Evolutionary conservation across 2,797 vertebrate species (phyloP).

Genomic region (Tokudaia muenninki): DNA sequence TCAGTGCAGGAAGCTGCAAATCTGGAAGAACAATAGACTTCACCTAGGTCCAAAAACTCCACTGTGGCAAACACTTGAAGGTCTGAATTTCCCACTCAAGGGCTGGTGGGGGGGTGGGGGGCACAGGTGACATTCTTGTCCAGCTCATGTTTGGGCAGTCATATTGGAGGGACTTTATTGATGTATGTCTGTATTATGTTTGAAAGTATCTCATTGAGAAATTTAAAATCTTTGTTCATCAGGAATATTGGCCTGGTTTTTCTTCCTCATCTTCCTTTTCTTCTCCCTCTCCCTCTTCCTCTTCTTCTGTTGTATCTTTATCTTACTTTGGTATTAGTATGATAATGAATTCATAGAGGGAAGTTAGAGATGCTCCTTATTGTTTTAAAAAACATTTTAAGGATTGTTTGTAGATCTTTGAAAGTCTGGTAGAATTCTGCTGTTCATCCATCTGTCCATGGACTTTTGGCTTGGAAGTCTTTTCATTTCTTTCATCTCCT

Average conservation of each 20-base stretch:
- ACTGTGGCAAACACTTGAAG: too few species aligned
- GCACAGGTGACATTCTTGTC: too few species aligned
- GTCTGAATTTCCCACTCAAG: too few species aligned
- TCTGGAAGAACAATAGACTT: too few species aligned
- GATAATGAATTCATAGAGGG: background rate
- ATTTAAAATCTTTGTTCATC: background rate
- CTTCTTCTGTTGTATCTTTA: background rate
- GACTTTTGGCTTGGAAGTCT: background rate
- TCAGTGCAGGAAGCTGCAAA: too few species aligned
- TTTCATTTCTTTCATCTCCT: background rate
- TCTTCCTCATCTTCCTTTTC: background rate
- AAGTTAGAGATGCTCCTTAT: background rate
- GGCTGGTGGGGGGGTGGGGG: too few species aligned
- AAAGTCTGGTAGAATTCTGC: background rate
- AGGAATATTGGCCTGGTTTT: background rate
- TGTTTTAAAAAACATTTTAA: background rate
- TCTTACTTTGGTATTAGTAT: background rate
- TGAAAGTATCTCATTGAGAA: background rate
- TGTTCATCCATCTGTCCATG: background rate
- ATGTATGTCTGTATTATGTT: background rate
- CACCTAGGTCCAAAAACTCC: too few species aligned
- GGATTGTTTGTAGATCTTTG: background rate
- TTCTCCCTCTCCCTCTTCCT: fast-evolving
- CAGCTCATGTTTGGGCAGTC: background rate
- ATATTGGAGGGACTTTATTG: background rate